Evolutionary conservation across 2,888 invertebrate species (phyloP).

Genomic region (Syritta pipiens): DNA sequence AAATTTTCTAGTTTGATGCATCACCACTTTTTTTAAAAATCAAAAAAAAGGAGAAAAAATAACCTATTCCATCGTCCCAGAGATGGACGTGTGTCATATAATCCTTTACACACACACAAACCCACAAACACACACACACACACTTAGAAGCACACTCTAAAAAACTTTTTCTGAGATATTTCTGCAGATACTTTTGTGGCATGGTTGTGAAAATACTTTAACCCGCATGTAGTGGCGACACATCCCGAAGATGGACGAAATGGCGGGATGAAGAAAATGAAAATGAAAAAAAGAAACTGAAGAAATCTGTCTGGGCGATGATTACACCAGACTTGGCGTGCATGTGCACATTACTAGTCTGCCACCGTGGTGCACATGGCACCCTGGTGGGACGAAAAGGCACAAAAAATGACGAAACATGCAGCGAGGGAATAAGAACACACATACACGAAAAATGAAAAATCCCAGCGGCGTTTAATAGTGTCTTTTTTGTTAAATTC

Average conservation of each 20-base stretch:
- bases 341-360: conserved; percentile 43
- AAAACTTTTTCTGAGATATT: conserved; percentile 6
- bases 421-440: not conserved
- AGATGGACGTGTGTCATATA: conserved; percentile 43
- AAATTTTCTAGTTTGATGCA: conserved; percentile 61
- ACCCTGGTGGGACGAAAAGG: conserved; percentile 7
- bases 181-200: conserved; percentile 20
- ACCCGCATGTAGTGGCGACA: conserved; percentile 6
- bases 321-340: conserved; percentile 42
- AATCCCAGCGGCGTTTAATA: conserved; percentile 31
- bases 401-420: not conserved
- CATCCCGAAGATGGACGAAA: conserved; percentile 12
- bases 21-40: conserved; percentile 4
- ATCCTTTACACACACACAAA: conserved; percentile 4
- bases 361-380: conserved; percentile 38
- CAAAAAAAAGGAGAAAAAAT: not conserved
- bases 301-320: conserved; percentile 30
- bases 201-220: not conserved
- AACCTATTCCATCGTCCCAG: conserved; percentile 8
- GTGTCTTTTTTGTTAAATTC: conserved; percentile 51
- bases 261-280: not conserved
- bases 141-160: not conserved
- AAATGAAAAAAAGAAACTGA: conserved; percentile 6
- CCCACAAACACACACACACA: not conserved
- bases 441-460: conserved; percentile 1